Conservation (phyloP, 30 jellyfish, hydroid and myxozoan genomes). For the Cassiopea andromeda region DNA sequence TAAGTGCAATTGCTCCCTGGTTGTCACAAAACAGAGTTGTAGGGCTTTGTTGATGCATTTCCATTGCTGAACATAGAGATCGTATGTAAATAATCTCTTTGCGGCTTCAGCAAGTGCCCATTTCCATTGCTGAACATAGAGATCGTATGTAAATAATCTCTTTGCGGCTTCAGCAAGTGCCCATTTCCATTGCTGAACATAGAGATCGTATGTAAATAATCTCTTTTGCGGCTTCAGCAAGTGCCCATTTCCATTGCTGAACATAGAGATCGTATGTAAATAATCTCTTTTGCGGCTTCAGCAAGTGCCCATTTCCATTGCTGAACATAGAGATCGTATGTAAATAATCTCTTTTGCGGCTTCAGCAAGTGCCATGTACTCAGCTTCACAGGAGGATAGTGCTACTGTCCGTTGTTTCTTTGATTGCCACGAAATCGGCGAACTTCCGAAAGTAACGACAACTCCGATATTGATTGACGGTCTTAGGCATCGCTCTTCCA, state of each 20-base stretch:
- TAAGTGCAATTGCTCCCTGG: slow-evolving; percentile 48
- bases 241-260: too few species aligned
- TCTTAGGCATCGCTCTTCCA: slow-evolving; percentile 10
- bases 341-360: slow-evolving; percentile 41
- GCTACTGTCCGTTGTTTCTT: slow-evolving; percentile 54
- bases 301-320: slow-evolving; percentile 32
- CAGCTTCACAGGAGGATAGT: slow-evolving; percentile 50
- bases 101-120: slow-evolving; percentile 38
- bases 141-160: slow-evolving; percentile 27
- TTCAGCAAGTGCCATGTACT: slow-evolving; percentile 31
- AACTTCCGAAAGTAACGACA: slow-evolving; percentile 24
- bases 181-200: too few species aligned
- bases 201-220: slow-evolving; percentile 14
- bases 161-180: slow-evolving; percentile 44
- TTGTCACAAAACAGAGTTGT: slow-evolving; percentile 27
- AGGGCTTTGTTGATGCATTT: background rate
- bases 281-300: slow-evolving; percentile 30
- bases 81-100: slow-evolving; percentile 31
- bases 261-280: slow-evolving; percentile 25
- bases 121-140: too few species aligned
- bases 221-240: slow-evolving; percentile 47
- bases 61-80: slow-evolving; percentile 2
- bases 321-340: slow-evolving; percentile 5
- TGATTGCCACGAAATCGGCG: slow-evolving; percentile 52
- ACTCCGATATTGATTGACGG: slow-evolving; percentile 49